Percentiles rank a stretch among this genome's conserved stretches.
These are phyloP conservation scores for Zaprionus tsacasi DNA, from an alignment of 1,140 invertebrate species.

Conservation along the genomic window DNA sequence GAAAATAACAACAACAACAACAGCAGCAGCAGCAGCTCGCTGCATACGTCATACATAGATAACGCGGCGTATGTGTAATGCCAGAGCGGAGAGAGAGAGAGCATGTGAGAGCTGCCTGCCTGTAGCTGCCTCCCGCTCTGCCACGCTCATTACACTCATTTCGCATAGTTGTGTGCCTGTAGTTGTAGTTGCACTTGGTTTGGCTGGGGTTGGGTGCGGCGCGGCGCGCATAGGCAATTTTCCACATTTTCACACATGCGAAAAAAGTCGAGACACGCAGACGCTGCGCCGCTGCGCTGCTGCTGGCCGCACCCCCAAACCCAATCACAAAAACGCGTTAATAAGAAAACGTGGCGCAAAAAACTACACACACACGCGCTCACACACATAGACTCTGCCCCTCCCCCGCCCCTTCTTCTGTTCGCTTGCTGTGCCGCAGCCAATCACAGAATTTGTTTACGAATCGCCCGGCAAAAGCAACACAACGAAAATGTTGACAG, in stretches of 20 bases:
- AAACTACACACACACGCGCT: constrained; percentile 63
- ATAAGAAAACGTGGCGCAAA: constrained; percentile 80
- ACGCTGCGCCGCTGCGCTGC: constrained; percentile 31
- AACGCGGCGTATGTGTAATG: constrained; percentile 81
- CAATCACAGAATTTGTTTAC: constrained; percentile 84
- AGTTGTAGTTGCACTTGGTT: background rate
- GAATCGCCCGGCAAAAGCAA: constrained; percentile 79
- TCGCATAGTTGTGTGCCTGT: constrained; percentile 58
- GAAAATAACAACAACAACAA: constrained; percentile 57
- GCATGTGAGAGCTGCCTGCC: no score
- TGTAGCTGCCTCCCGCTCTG: constrained; percentile 54
- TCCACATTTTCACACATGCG: constrained; percentile 67
- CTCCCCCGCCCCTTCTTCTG: constrained; percentile 1
- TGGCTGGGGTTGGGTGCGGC: constrained; percentile 58
- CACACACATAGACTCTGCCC: constrained; percentile 15
- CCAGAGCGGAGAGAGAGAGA: constrained; percentile 20
- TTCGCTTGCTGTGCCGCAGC: constrained; percentile 29
- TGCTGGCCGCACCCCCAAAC: constrained; percentile 69
- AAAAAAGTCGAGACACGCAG: constrained; percentile 59
- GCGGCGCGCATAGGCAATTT: constrained; percentile 76
- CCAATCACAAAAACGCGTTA: constrained; percentile 83
- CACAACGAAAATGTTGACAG: constrained; percentile 69
- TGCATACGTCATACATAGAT: constrained; percentile 73
- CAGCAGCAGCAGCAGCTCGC: background rate
- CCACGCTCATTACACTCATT: constrained; percentile 82